Evolutionary conservation across 2,888 invertebrate genomes (phyloP), one percentile per base, ranked within the genome.

Genomic region (Heliconius cydno): DNA sequence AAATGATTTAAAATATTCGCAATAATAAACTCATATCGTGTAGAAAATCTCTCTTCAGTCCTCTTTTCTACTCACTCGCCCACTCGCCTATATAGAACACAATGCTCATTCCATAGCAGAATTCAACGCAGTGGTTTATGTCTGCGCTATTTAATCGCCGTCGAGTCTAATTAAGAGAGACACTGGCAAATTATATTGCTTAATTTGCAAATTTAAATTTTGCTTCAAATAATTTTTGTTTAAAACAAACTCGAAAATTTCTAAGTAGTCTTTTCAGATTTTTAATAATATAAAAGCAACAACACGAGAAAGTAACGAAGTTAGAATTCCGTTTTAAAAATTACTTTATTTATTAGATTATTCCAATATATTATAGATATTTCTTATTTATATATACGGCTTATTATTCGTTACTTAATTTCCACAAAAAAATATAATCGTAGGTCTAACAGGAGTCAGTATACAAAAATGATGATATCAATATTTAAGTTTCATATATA

Each of bases 91-190:
- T 68, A 68, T 12, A 10, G 38, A 38, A 6, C 15, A 68, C 22
- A 68, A 30, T 68, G 67, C n/a, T 68, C n/a, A 68, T 38, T n/a
- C n/a, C 38, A 68, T 5, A 12, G 38, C 38, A 68, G 67, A 38
- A 38, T 38, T 68, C 67, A 38, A 68, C 67, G 38, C 38, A 38
- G 34, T 22, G 67, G 67, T 68, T 68, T 68, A 34, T 22, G 67
- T 68, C 38, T 22, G 22, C 22, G 34, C 67, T n/a, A 38, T 68
- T 34, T 38, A 38, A 38, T 38, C 67, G 22, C 38, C 22, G n/a
- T n/a, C n/a, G 38, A 38, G n/a, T 38, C 38, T 68, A 30, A 68
- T 68, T 68, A 68, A 38, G 67, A 38, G 67, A 12, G 3, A n/a
- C 38, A 9, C n/a, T 19, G n/a, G 41, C 41, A 7, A 28, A 68